phyloP scores from a whole-genome alignment of 1,140 invertebrate genomes.

The Stegodyphus mimosarum region DNA sequence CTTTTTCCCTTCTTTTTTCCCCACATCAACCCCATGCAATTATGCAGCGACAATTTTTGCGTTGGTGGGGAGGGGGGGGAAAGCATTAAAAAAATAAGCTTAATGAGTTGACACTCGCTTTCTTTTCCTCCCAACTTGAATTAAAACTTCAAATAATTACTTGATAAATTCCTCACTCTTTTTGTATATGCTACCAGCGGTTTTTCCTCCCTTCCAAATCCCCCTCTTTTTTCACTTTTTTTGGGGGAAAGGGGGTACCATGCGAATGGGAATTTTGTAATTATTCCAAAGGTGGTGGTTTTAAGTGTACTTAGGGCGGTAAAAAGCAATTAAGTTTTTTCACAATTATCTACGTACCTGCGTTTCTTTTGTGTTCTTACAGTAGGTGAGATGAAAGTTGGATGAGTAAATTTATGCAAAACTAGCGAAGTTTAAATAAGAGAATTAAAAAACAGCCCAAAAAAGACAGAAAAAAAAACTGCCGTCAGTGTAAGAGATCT shows the following conservation, averaged over 20 bases:
- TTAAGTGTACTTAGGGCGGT: slow-evolving; percentile 52
- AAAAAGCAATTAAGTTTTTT: slow-evolving; percentile 61
- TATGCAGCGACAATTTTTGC: slow-evolving; percentile 59
- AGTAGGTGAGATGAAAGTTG: slow-evolving; percentile 49
- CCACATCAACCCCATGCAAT: slow-evolving; percentile 22
- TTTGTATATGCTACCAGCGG: slow-evolving; percentile 27
- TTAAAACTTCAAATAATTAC: slow-evolving; percentile 62
- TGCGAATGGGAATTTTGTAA: slow-evolving; percentile 47
- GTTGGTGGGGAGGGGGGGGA: neutral
- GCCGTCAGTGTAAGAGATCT: slow-evolving; percentile 54
- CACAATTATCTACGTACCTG: slow-evolving; percentile 54
- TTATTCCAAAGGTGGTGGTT: slow-evolving; percentile 54
- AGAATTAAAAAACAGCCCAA: slow-evolving; percentile 2
- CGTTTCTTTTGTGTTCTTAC: slow-evolving; percentile 32
- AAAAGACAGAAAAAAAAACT: slow-evolving; percentile 5
- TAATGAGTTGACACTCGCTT: slow-evolving; percentile 55
- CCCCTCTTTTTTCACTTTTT: neutral
- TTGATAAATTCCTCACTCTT: slow-evolving; percentile 54
- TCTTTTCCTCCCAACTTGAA: slow-evolving; percentile 49
- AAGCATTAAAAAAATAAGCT: slow-evolving; percentile 30
- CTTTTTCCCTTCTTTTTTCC: slow-evolving; percentile 18
- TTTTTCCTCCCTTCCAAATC: slow-evolving; percentile 1
- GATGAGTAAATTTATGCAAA: slow-evolving; percentile 41
- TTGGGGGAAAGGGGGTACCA: neutral
- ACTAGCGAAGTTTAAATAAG: slow-evolving; percentile 35